These are phyloP conservation scores for Xestia ashworthii DNA, from an alignment of 2,888 invertebrate genomes.

Conservation along the genomic window DNA sequence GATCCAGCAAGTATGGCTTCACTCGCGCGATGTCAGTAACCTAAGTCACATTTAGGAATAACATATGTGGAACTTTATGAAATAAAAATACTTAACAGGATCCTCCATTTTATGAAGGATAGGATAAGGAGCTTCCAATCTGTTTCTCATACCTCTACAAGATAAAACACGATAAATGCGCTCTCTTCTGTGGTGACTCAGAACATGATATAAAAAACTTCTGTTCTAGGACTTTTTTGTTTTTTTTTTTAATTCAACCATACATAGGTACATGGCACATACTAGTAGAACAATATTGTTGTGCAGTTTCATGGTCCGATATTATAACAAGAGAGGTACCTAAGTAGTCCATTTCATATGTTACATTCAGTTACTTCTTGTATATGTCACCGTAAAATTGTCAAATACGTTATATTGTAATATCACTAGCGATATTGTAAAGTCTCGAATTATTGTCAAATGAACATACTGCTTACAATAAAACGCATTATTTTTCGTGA, in stretches of 20 bases:
- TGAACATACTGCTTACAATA: no score
- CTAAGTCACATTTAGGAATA: neutral
- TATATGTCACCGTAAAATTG: no score
- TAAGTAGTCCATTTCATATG: no score
- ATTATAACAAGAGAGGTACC: no score
- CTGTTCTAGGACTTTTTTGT: neutral
- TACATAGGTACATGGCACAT: neutral
- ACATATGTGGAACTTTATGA: neutral
- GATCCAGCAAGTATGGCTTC: neutral
- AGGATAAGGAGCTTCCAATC: neutral
- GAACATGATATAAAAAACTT: neutral
- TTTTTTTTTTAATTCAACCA: neutral
- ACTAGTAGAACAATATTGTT: neutral
- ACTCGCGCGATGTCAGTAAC: neutral
- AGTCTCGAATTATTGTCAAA: no score
- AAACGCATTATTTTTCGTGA: no score
- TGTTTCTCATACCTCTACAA: neutral
- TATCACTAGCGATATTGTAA: no score
- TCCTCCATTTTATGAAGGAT: neutral
- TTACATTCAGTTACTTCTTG: no score
- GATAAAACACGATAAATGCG: neutral
- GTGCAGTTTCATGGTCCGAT: neutral
- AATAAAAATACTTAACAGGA: neutral
- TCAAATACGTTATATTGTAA: no score
- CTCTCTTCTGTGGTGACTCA: neutral